A percentile compares a stretch with the other conserved stretches of the same genome.
phyloP scores from a whole-genome alignment of 2,797 vertebrate species.

The Thamnophis elegans region DNA sequence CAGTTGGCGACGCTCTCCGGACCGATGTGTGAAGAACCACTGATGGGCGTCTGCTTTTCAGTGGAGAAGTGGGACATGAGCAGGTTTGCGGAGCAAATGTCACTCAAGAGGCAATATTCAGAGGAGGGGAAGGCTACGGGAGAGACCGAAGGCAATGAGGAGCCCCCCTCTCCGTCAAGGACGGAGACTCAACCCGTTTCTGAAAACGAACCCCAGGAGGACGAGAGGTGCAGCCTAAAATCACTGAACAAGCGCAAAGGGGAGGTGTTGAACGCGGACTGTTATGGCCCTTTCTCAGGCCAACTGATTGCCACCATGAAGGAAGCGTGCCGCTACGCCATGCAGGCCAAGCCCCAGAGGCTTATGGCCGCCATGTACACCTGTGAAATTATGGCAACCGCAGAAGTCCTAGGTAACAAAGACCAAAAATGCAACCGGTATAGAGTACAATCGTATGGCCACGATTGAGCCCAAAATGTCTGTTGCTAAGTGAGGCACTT shows the following conservation, averaged over 20 bases:
- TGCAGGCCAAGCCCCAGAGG: conserved; percentile 90
- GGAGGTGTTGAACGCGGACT: conserved; percentile 71
- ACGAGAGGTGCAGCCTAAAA: background rate
- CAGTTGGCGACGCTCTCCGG: conserved; percentile 90
- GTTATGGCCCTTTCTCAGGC: conserved; percentile 90
- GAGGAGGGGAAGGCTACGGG: conserved; percentile 32
- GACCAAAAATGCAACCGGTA: accelerated
- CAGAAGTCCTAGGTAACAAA: conserved; percentile 87
- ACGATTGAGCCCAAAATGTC: background rate
- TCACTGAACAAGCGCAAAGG: conserved; percentile 46
- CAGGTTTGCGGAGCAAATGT: conserved; percentile 48
- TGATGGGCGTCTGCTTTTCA: conserved; percentile 95
- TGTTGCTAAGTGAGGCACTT: background rate
- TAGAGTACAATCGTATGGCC: too few relatives aligned
- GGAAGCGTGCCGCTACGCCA: conserved; percentile 87
- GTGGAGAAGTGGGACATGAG: conserved; percentile 87
- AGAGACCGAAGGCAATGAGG: background rate
- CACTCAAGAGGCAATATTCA: conserved; percentile 54
- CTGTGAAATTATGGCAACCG: conserved; percentile 94
- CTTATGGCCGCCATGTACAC: conserved; percentile 99
- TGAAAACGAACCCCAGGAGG: background rate
- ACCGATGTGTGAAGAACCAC: conserved; percentile 95
- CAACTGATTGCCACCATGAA: conserved; percentile 95
- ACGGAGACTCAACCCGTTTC: background rate
- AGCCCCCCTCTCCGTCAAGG: accelerated